phyloP scores from a whole-genome alignment of 1,140 invertebrate genomes.

The Meloidogyne chitwoodi region DNA sequence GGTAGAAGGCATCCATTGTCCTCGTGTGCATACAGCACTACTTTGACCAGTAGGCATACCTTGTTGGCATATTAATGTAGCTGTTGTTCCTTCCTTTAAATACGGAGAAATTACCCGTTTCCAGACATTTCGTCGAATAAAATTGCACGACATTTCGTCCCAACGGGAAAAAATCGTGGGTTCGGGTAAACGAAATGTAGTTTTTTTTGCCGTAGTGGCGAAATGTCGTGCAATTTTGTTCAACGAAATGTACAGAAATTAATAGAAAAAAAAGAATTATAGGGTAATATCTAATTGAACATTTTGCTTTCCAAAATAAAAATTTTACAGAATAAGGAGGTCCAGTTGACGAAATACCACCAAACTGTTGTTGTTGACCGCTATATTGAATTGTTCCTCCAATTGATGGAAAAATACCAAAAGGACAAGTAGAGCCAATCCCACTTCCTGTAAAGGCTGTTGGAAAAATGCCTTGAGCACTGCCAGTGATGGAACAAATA shows the following conservation, averaged over 20 bases:
- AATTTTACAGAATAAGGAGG: slow-evolving; percentile 1
- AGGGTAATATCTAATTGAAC: no score
- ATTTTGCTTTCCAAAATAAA: neutral
- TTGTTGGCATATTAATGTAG: slow-evolving; percentile 10
- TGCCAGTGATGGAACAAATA: neutral
- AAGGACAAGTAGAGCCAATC: neutral
- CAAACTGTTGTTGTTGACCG: neutral
- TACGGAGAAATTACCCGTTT: no score
- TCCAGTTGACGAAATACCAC: neutral
- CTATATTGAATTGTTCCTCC: neutral
- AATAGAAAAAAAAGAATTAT: no score
- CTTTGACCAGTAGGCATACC: neutral
- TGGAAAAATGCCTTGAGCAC: neutral
- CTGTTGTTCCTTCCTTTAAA: slow-evolving; percentile 7
- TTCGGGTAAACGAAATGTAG: no score
- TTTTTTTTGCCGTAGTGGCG: no score
- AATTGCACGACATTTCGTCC: no score
- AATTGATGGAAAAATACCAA: slow-evolving; percentile 3
- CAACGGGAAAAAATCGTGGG: no score
- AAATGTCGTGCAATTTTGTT: no score
- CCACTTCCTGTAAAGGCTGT: neutral
- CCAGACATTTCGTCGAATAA: no score
- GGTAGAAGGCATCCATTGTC: slow-evolving; percentile 20
- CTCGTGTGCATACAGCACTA: slow-evolving; percentile 5
- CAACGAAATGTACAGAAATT: no score